Evolutionary conservation across 2,113 vertebrate genomes (phyloP), one percentile per base, ranked within the genome.

Genomic region (Rhagologus leucostigma): DNA sequence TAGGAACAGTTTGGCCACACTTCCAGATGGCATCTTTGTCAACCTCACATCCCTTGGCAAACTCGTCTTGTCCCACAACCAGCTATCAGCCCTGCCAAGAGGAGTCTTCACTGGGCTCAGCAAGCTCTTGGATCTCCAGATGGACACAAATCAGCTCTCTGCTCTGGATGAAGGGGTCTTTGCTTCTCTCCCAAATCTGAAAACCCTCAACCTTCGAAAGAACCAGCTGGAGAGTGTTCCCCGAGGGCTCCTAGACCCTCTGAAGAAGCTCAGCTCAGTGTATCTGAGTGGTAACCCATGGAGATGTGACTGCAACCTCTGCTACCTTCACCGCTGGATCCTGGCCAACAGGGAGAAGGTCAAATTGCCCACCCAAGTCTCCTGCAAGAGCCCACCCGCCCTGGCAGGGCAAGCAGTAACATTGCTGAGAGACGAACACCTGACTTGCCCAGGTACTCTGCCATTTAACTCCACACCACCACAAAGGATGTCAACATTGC

Each of bases 271-370:
- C 26, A 93, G 3, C 35, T 97, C 96, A 10, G 59, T 98, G 35
- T 88, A 96, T 81, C 97, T 99, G 13, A 96, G 91, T 33, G 79
- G 91, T 32, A 99, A 99, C 60, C 97, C 98, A 1, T 99, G 98
- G 98, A 75, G 64, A 32, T 99, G 99, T 95, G 98, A 99, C 96
- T 99, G 99, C 55, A 97, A 95, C n/a, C 95, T 99, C 46, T 70
- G 92, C 41, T 37, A 83, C 32, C 92, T 99, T 44, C 95, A 97
- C 57, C 29, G 19, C 9, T 98, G 98, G 98, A 93, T 98, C 49
- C 96, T 77, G 23, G 24, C 1, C 13, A 98, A 98, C 67, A 16
- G 59, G 16, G 29, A 37, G 5, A 98, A 96, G 46, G 87, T 98
- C 26, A 74, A n/a, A 53, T 27, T 96, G 30, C 60, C 56, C 29